Percentiles rank a stretch among this genome's conserved stretches.
These are phyloP conservation scores for Corythornis leucogaster DNA, from an alignment of 2,797 vertebrate species.

Conservation along the genomic window DNA sequence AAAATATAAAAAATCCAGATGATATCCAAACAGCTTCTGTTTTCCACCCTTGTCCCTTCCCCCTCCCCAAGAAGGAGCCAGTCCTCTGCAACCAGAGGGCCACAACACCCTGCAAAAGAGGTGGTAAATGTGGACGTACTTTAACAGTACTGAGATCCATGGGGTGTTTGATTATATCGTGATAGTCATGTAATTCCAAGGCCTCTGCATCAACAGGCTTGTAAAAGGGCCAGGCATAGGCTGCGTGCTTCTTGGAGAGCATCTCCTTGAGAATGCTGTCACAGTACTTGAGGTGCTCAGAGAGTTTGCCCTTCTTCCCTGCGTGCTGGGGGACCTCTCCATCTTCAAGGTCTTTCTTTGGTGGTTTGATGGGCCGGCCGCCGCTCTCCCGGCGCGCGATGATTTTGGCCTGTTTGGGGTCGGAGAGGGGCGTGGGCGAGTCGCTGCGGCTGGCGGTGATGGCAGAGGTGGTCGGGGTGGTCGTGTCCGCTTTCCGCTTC, in stretches of 20 bases:
- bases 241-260: constrained; percentile 91
- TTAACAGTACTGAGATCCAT: constrained; percentile 98
- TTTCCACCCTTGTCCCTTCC: neutral
- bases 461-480: constrained; percentile 90
- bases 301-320: constrained; percentile 80
- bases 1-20: neutral
- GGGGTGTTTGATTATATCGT: constrained; percentile 96
- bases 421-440: constrained; percentile 80
- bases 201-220: constrained; percentile 91
- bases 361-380: constrained; percentile 82
- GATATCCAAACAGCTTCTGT: neutral
- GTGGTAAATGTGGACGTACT: constrained; percentile 74
- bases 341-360: constrained; percentile 83
- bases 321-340: constrained; percentile 79
- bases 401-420: constrained; percentile 88
- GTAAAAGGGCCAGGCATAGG: constrained; percentile 97
- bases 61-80: neutral
- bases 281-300: constrained; percentile 89
- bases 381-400: constrained; percentile 82
- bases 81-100: constrained; percentile 5
- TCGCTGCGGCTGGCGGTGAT: constrained; percentile 83
- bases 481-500: constrained; percentile 88
- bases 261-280: constrained; percentile 92
- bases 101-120: neutral
- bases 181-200: constrained; percentile 94